Conservation (phyloP, 35 echinoderm and acorn worm species). For the Patiria miniata region DNA sequence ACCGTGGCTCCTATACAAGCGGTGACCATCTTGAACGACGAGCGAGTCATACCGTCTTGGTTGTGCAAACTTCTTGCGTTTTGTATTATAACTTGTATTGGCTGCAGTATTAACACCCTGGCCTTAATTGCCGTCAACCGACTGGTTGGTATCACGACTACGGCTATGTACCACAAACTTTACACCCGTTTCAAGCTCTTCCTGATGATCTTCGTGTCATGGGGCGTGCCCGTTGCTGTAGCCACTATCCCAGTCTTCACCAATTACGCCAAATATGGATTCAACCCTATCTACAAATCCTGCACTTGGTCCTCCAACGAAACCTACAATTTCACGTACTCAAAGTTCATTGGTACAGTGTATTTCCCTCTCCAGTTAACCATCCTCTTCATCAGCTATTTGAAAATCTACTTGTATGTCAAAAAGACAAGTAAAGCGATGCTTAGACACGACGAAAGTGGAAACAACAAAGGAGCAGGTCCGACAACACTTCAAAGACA, state of each 20-base stretch:
- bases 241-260: conserved; percentile 28
- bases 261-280: conserved; percentile 49
- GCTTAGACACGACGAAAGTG: too few species aligned
- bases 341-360: not conserved
- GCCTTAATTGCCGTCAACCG: conserved; percentile 68
- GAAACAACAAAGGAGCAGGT: too few species aligned
- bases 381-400: not conserved
- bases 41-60: conserved; percentile 28
- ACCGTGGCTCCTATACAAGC: conserved; percentile 39
- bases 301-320: conserved; percentile 25
- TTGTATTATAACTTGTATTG: conserved; percentile 26
- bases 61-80: conserved; percentile 41
- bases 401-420: not conserved
- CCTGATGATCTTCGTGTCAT: conserved; percentile 40
- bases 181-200: conserved; percentile 28
- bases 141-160: not conserved
- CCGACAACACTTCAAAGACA: too few species aligned
- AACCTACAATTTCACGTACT: not conserved
- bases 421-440: not conserved
- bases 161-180: conserved; percentile 38
- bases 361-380: not conserved
- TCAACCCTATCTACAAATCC: conserved; percentile 37
- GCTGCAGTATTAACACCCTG: conserved; percentile 59
- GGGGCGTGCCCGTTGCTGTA: conserved; percentile 42
- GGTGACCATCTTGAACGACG: conserved; percentile 35